Base-by-base conservation (phyloP, 2,113 vertebrate species). In the Malurus alboscapulatus region DNA sequence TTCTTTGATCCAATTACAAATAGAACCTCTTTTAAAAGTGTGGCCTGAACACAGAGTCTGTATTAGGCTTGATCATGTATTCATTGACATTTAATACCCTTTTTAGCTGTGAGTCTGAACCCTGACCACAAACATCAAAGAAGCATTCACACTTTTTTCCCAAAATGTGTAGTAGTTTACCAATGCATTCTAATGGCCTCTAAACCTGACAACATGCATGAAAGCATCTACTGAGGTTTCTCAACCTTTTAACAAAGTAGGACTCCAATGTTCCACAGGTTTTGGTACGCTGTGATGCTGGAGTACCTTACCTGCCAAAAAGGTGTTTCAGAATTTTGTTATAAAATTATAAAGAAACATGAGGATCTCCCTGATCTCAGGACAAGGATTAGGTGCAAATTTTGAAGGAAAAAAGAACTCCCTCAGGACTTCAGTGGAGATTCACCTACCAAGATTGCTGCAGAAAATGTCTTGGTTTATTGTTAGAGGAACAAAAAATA, bases 221-320 rank as follows among this genome's bases (percentile, higher is more conserved):
- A 20, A 82, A 85, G 6, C 47, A 76, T 40, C 36, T 30, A 32
- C 42, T 2, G 2, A 65, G 1, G 6, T 54, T 79, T 30, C 30
- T 48, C 21, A 72, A 29, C 14, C 10, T 42, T 85, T 63, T 59
- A 57, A 45, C 12, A 69, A 68, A 82, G 18, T 9, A 57, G 30
- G 30, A 55, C 38, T 38, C 9, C 32, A 54, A 0, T 8, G 21
- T 27, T 57, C 29, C 0, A 1, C 12, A 30, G 25, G 9, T 58
- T 80, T 79, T 67, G 34, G 25, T 30, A 47, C 2, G 7, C 12
- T 58, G 38, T n/a, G 40, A 50, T 27, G 44, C 21, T 54, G 27
- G 25, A 84, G 12, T 30, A 68, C 7, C 14, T 26, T 36, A 58
- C 26, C 42, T 36, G 8, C 8, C 3, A 11, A 51, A 77, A 84